Conservation (phyloP, 1,140 invertebrate genomes). For the Aphaenogaster ashmeadi region DNA sequence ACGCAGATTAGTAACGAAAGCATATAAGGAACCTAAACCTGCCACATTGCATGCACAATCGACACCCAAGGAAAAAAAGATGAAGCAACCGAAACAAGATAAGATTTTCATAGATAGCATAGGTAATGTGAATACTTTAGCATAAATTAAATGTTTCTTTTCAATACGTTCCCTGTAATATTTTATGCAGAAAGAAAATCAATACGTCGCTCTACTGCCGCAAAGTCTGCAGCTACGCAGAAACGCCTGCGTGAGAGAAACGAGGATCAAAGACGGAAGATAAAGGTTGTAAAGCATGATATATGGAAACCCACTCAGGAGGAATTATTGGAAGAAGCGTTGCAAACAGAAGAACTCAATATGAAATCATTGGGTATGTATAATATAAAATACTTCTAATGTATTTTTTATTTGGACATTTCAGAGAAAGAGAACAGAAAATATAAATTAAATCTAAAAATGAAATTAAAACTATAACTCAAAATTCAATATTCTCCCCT, state of each 20-base stretch:
- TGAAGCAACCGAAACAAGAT: slow-evolving; percentile 77
- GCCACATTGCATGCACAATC: slow-evolving; percentile 72
- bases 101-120: slow-evolving; percentile 77
- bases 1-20: slow-evolving; percentile 92
- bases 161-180: not conserved
- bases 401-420: not conserved
- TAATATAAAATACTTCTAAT: slow-evolving; percentile 8
- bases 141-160: not conserved
- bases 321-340: slow-evolving; percentile 97
- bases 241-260: slow-evolving; percentile 93
- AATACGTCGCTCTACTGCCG: slow-evolving; percentile 95
- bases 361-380: slow-evolving; percentile 94
- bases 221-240: slow-evolving; percentile 96
- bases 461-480: slow-evolving; percentile 7
- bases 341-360: slow-evolving; percentile 97
- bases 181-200: slow-evolving; percentile 92
- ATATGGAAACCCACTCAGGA: slow-evolving; percentile 96
- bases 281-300: slow-evolving; percentile 89
- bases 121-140: slow-evolving; percentile 63
- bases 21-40: slow-evolving; percentile 92
- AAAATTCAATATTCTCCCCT: not conserved
- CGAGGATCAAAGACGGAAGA: slow-evolving; percentile 91
- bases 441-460: slow-evolving; percentile 34
- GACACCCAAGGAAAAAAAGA: slow-evolving; percentile 79
- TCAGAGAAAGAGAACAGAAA: not conserved